Conservation (phyloP, 2,888 invertebrate genomes). For the Stenodema calcarata region DNA sequence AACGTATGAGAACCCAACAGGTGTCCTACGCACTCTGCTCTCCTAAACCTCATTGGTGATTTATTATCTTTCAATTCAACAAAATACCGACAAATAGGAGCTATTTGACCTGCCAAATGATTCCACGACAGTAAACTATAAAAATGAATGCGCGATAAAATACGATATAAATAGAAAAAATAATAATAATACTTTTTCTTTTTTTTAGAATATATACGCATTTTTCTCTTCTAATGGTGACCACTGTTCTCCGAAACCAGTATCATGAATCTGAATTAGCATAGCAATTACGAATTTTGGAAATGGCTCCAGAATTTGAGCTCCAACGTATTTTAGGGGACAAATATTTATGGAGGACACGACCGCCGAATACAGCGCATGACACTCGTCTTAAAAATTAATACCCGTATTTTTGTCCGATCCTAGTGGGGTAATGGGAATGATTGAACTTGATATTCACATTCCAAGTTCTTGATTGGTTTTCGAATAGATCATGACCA, state of each 20-base stretch:
- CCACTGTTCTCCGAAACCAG: background rate
- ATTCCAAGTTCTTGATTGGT: background rate
- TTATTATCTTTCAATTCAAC: too few relatives aligned
- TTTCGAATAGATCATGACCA: background rate
- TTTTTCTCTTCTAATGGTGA: background rate
- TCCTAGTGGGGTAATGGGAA: slow-evolving; percentile 14
- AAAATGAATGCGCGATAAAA: too few relatives aligned
- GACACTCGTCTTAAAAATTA: slow-evolving; percentile 20
- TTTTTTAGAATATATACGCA: slow-evolving; percentile 19
- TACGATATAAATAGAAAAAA: too few relatives aligned
- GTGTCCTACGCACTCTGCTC: too few relatives aligned
- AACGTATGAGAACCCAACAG: too few relatives aligned
- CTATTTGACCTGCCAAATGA: too few relatives aligned
- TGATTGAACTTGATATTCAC: background rate
- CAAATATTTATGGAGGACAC: background rate
- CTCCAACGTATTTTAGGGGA: background rate
- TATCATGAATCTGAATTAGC: background rate
- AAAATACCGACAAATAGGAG: too few relatives aligned
- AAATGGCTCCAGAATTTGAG: background rate
- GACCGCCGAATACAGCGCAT: background rate
- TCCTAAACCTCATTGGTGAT: too few relatives aligned
- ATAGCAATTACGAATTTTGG: background rate
- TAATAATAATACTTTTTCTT: too few relatives aligned
- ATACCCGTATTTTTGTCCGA: slow-evolving; percentile 47
- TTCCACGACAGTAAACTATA: too few relatives aligned